Base-by-base conservation (phyloP, 2,888 invertebrate genomes). In the Tachina grossa region DNA sequence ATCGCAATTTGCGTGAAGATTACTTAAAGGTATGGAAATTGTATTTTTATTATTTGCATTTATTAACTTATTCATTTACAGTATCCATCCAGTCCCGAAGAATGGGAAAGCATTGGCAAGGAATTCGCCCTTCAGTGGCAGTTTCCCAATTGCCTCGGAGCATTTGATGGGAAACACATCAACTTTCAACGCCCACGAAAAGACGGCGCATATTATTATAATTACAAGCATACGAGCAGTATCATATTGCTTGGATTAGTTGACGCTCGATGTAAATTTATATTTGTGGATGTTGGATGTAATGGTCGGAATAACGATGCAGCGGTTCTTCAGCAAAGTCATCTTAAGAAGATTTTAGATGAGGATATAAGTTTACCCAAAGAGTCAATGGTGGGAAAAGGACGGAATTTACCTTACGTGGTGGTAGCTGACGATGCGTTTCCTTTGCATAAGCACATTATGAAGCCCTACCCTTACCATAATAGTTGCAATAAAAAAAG, bases 361-460 rank as follows among this genome's bases (percentile, higher is more conserved):
- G 51, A 53, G 8, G 51, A 53, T 16, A 19, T 53, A 53, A 53
- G 16, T 16, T 53, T 53, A 16, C 51, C 51, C 6, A 53, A 53
- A 9, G 51, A 53, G 1, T 53, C 51, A 16, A 53, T 53, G 16
- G 51, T 53, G 6, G 51, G 19, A 16, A 53, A 10, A 53, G 16
- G 19, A 11, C 16, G 51, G 16, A 53, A 53, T 53, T 19, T 53
- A 16, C 51, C 51, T 16, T 19, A 53, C 51, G 51, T 53, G 51
- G 51, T 53, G 16, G 51, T 53, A 16, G 51, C 51, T 9, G 51
- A 53, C 51, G 51, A 53, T 53, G 51, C 51, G 8, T 53, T 53
- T 16, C 51, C 51, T 16, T 53, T 19, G 19, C 5, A 53, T 53
- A 53, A 53, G 19, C 51, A 53, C 19, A 51, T 51, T 51, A n/a